These are phyloP conservation scores for Piprites chloris DNA, from an alignment of 2,113 vertebrate genomes.

Conservation along the genomic window DNA sequence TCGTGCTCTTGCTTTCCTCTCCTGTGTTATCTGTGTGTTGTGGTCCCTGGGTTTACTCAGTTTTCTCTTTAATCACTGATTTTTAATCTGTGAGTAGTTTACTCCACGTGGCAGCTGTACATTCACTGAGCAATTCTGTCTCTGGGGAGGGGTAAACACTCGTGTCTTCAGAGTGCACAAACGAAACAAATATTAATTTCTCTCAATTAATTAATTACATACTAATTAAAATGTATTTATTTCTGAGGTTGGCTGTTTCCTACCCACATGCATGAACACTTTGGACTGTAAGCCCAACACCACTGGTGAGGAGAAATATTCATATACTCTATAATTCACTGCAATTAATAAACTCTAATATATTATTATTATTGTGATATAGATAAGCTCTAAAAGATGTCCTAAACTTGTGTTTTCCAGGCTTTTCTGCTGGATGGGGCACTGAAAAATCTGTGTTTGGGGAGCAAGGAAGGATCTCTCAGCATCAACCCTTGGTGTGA, in stretches of 20 bases:
- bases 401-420: neutral
- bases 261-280: neutral
- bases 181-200: neutral
- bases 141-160: neutral
- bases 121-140: neutral
- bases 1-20: neutral
- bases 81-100: neutral
- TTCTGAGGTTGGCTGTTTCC: neutral
- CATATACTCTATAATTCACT: neutral
- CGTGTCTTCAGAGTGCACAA: neutral
- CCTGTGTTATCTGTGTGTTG: neutral
- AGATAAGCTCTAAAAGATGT: neutral
- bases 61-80: neutral
- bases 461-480: neutral
- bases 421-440: neutral
- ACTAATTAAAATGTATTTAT: neutral
- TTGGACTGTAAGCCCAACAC: neutral
- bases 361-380: neutral
- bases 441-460: neutral
- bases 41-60: neutral
- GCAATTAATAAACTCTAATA: neutral
- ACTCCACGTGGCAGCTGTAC: neutral
- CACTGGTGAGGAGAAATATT: neutral
- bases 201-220: neutral
- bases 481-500: fast-evolving